Evolutionary conservation across 2,113 vertebrate species (phyloP), one percentile per base, ranked within the genome.

Genomic region (Notothenia coriiceps): DNA sequence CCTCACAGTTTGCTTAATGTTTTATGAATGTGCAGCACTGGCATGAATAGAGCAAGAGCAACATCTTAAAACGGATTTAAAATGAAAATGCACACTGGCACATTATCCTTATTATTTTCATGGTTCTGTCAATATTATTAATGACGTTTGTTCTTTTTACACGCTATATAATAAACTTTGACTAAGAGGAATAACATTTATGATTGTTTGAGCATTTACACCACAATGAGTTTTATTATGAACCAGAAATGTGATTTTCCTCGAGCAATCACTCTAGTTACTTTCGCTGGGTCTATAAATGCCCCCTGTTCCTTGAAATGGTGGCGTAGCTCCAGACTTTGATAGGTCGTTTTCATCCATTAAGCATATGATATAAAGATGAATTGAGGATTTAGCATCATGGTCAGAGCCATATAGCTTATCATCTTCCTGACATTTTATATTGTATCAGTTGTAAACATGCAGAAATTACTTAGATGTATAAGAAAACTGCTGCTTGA

Each of bases 271-370:
- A 49, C 74, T 84, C 20, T 63, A 66, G 74, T 79, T 83, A 57
- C 63, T 76, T 76, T 83, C 60, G 66, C 22, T 79, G 60, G 81
- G 67, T 83, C 71, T 61, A 83, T 50, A 86, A 69, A 60, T 14
- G 5, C 18, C 17, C 29, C 20, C 49, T 65, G 2, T 51, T 59
- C 17, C 20, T 47, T 64, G 0, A 44, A 55, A 57, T 25, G 14
- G 79, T 52, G 46, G 6, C 35, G 14, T 9, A 49, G 35, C 1
- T 63, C 12, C 20, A 54, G 13, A 14, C 3, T 10, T 29, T 20
- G 2, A 25, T 54, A 10, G 15, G 50, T 68, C 6, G n/a, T 10
- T 46, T 60, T 72, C n/a, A 35, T 11, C 56, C 17, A 14, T 50
- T 49, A 29, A 43, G 10, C 2, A 4, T 6, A n/a, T 44, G 12